phyloP scores from a whole-genome alignment of 2,888 invertebrate species.

The Panopea generosa region DNA sequence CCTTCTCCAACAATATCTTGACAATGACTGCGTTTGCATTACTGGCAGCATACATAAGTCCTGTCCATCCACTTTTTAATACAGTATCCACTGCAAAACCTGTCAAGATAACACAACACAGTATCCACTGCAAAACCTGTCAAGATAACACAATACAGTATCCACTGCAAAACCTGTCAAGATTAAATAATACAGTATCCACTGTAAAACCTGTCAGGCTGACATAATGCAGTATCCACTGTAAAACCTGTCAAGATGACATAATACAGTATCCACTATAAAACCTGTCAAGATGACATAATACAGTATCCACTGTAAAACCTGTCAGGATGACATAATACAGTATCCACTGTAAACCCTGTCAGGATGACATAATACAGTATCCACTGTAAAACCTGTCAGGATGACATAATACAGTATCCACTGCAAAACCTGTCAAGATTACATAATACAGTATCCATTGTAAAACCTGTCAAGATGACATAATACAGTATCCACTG shows the following conservation, averaged over 20 bases:
- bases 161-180: conserved; percentile 71
- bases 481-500: conserved; percentile 72
- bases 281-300: conserved; percentile 75
- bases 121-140: conserved; percentile 73
- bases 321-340: conserved; percentile 73
- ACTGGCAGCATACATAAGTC: conserved; percentile 81
- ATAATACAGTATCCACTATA: conserved; percentile 70
- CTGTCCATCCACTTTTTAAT: conserved; percentile 79
- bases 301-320: conserved; percentile 68
- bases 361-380: conserved; percentile 65
- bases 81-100: conserved; percentile 74
- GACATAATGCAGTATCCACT: conserved; percentile 72
- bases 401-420: conserved; percentile 69
- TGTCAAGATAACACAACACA: conserved; percentile 60
- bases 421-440: conserved; percentile 71
- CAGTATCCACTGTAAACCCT: conserved; percentile 73
- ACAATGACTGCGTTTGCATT: conserved; percentile 75
- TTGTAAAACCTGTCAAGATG: conserved; percentile 69
- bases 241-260: conserved; percentile 70
- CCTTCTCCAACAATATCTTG: conserved; percentile 82
- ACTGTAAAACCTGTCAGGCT: conserved; percentile 68
- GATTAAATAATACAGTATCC: conserved; percentile 70
- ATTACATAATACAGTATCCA: conserved; percentile 73
- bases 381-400: conserved; percentile 74
- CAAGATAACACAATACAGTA: conserved; percentile 61